These are phyloP conservation scores for Pseudotriccus pelzelni DNA, from an alignment of 2,797 vertebrate genomes.

Conservation along the genomic window DNA sequence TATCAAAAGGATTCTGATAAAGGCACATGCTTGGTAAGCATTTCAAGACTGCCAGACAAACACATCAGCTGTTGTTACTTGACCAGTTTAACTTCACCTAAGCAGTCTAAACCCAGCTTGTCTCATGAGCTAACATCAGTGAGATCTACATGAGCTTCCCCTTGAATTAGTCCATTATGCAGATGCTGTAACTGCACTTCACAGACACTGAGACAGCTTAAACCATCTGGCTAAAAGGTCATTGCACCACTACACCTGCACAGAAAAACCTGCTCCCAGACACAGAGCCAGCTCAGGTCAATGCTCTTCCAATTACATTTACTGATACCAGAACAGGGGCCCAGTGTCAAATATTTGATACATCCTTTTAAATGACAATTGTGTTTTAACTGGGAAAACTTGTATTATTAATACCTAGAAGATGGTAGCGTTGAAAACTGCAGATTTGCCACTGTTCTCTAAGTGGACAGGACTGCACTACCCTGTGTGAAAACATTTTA, in stretches of 20 bases:
- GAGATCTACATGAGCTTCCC: neutral
- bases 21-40: neutral
- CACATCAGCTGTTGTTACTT: neutral
- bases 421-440: neutral
- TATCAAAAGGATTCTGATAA: neutral
- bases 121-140: neutral
- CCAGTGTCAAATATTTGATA: neutral
- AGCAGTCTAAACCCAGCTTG: neutral
- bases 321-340: neutral
- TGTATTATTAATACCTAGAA: neutral
- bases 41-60: neutral
- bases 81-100: neutral
- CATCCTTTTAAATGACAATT: neutral
- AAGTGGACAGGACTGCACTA: neutral
- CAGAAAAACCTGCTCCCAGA: neutral
- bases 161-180: accelerated
- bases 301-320: neutral
- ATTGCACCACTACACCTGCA: neutral
- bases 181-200: neutral
- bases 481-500: accelerated
- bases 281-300: neutral
- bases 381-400: neutral
- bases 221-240: neutral
- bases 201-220: neutral
- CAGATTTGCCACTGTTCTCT: neutral